Base-by-base conservation (phyloP, 2,797 vertebrate species). In the Cryptoprocta ferox region DNA sequence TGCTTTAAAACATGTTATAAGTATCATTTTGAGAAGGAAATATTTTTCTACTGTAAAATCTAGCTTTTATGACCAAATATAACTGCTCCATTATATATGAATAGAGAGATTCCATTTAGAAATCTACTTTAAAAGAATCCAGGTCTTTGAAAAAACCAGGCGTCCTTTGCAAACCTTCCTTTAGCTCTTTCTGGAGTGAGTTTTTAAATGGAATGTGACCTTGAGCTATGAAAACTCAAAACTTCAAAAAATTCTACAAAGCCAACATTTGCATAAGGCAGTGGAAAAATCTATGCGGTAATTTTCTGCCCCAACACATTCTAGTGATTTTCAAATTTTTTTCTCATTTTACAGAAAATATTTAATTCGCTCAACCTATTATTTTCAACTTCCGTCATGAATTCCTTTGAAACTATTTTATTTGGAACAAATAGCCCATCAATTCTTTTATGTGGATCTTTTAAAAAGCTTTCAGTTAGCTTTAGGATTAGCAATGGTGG, bases 231-330 rank as follows among this genome's bases (percentile, higher is more conserved):
- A 93, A 95, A 84, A 94, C 28, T 39, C 37, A 65, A 83, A 91
- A 89, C 50, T 95, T 97, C 73, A 94, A 95, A 86, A 26, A 85
- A 12, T 66, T 87, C 35, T 96, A 35, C 75, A 89, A 94, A 95
- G 30, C 30, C n/a, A 76, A 56, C 14, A 92, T 96, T 94, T 97
- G 26, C 65, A 80, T 82, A 79, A 82, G 39, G 42, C 53, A 78
- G 16, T 28, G 48, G 71, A 78, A 79, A 90, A 93, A 85, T 11
- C 14, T 28, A 53, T 42, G 32, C 32, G 83, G 8, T 19, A 32
- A 42, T 85, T 85, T 96, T 79, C 48, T 68, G 32, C 35, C 15
- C 11, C 35, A 89, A 89, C 21, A 76, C 7, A 73, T 63, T 97
- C 42, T 83, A 78, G 19, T 61, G 39, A 35, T 11, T 96, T 89